A percentile compares a stretch with the other conserved stretches of the same genome.
phyloP scores from a whole-genome alignment of 2,888 invertebrate species.

The Nowickia ferox region DNA sequence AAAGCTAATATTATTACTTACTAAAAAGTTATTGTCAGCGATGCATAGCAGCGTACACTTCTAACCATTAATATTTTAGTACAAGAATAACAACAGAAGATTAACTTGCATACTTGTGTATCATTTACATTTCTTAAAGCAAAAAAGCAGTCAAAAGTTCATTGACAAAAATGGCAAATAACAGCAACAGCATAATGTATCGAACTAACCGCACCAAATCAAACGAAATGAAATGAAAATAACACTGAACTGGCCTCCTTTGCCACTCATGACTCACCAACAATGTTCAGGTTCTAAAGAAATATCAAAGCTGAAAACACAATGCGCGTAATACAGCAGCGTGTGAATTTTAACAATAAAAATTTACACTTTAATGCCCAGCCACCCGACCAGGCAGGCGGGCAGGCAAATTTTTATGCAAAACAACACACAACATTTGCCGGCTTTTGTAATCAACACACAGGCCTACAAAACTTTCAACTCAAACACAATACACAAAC shows the following conservation, averaged over 20 bases:
- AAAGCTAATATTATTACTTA: constrained; percentile 8
- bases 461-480: not conserved
- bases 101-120: not conserved
- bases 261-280: constrained; percentile 62
- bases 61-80: not conserved
- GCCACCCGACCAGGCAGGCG: not conserved
- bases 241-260: constrained; percentile 22
- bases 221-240: constrained; percentile 40
- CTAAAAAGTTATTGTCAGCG: not conserved
- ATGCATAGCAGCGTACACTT: not conserved
- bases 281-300: constrained; percentile 37
- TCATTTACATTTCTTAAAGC: constrained; percentile 40
- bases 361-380: constrained; percentile 69
- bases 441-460: constrained; percentile 4
- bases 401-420: constrained; percentile 32
- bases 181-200: constrained; percentile 37
- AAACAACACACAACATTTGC: constrained; percentile 10
- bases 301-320: constrained; percentile 29
- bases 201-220: not conserved
- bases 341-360: constrained; percentile 70
- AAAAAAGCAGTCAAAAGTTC: constrained; percentile 65
- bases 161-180: constrained; percentile 68
- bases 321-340: constrained; percentile 68
- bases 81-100: not conserved
- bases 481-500: not conserved